Conservation (phyloP, 2,797 vertebrate genomes). For the Sphenopsis melanotis region DNA sequence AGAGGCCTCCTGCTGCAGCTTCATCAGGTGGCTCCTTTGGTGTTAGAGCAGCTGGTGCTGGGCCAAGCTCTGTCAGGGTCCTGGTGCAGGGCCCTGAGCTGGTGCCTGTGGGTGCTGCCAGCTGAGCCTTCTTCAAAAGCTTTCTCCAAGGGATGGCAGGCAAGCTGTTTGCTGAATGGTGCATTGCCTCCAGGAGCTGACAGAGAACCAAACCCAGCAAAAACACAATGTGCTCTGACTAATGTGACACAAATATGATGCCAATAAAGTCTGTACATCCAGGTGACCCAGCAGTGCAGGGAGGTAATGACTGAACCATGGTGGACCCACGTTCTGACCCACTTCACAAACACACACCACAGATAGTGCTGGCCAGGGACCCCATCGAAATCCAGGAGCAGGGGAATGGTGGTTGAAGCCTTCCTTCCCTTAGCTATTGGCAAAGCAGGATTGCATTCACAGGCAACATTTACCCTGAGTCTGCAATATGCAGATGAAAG, state of each 20-base stretch:
- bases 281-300: not conserved
- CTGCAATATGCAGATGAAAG: not conserved
- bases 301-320: not conserved
- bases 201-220: not conserved
- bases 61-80: accelerated
- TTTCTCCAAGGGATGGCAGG: not conserved
- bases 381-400: accelerated
- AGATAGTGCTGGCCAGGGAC: not conserved
- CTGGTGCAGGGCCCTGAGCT: not conserved
- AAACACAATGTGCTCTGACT: not conserved
- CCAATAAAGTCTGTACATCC: not conserved
- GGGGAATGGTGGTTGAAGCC: not conserved
- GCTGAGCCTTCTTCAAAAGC: not conserved
- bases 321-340: not conserved
- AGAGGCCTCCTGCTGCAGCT: accelerated
- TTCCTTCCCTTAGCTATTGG: not conserved
- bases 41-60: not conserved
- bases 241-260: not conserved
- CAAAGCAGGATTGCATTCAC: not conserved
- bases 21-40: not conserved
- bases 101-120: not conserved
- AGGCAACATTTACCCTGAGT: not conserved
- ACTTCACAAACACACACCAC: accelerated
- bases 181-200: not conserved
- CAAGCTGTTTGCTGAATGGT: not conserved